Evolutionary conservation across 2,888 invertebrate species (phyloP).

Genomic region (Frankliniella fusca): DNA sequence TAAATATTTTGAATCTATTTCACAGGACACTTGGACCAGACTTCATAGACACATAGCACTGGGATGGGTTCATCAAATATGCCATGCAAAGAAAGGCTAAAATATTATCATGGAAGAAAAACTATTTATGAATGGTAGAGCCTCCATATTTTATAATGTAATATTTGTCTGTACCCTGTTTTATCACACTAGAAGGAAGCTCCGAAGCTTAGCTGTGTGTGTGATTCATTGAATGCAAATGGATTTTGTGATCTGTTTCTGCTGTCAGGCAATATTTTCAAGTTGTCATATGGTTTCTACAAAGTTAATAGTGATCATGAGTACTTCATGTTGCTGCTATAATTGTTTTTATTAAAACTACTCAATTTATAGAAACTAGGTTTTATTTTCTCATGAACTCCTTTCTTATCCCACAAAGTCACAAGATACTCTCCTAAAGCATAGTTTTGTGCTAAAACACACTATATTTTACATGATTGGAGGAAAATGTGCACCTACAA

Average conservation of each 20-base stretch:
- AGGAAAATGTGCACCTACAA: too few relatives aligned
- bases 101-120: neutral
- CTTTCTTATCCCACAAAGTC: neutral
- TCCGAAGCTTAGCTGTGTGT: constrained; percentile 6
- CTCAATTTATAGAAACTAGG: neutral
- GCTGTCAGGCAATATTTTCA: constrained; percentile 2
- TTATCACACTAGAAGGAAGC: neutral
- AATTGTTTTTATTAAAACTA: constrained; percentile 10
- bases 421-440: neutral
- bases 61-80: neutral
- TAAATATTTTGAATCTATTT: neutral
- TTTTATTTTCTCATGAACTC: neutral
- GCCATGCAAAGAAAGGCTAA: neutral
- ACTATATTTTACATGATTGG: too few relatives aligned
- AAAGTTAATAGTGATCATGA: neutral
- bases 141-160: constrained; percentile 6
- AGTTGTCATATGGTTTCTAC: neutral
- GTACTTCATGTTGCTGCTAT: neutral
- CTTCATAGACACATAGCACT: neutral
- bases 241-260: constrained; percentile 20
- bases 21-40: neutral
- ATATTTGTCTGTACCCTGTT: constrained; percentile 6
- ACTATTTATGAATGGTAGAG: neutral
- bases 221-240: neutral
- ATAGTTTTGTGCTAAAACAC: too few relatives aligned